A percentile compares a stretch with the other conserved stretches of the same genome.
These are phyloP conservation scores for Ornithorhynchus anatinus DNA, from an alignment of 2,113 vertebrate genomes.

Conservation along the genomic window DNA sequence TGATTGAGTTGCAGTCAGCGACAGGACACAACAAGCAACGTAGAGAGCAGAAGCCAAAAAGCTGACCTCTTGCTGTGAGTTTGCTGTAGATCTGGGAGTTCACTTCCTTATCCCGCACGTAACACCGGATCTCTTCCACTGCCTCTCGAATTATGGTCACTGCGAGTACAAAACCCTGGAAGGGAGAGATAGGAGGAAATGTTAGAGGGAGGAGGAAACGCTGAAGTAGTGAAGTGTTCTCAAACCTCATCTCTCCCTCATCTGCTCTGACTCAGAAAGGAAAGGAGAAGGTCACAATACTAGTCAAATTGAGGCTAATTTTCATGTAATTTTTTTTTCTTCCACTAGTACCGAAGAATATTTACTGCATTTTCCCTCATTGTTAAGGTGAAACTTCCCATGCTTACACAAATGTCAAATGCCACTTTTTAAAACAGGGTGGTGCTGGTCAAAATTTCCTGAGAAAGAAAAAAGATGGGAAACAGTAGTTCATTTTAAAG, in stretches of 20 bases:
- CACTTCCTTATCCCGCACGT: constrained; percentile 92
- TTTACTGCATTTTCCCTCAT: neutral
- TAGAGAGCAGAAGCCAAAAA: neutral
- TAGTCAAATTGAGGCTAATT: neutral
- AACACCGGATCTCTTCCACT: constrained; percentile 93
- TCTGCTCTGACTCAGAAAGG: neutral
- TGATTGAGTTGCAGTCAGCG: constrained; percentile 24
- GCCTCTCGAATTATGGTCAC: constrained; percentile 93
- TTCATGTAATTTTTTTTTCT: neutral
- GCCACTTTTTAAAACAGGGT: neutral
- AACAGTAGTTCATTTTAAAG: neutral
- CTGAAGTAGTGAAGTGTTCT: neutral
- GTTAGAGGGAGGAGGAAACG: neutral
- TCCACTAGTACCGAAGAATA: neutral
- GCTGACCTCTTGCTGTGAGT: constrained; percentile 90
- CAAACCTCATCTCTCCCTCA: constrained; percentile 35
- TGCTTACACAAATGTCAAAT: neutral
- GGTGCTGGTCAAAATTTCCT: neutral
- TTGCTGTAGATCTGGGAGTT: constrained; percentile 99
- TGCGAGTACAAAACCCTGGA: constrained; percentile 90
- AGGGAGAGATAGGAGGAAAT: neutral
- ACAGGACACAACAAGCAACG: constrained; percentile 17
- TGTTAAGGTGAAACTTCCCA: neutral
- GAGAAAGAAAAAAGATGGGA: neutral
- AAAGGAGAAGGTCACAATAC: neutral